Evolutionary conservation across 2,888 invertebrate species (phyloP).

Genomic region (Pasiphila rectangulata): DNA sequence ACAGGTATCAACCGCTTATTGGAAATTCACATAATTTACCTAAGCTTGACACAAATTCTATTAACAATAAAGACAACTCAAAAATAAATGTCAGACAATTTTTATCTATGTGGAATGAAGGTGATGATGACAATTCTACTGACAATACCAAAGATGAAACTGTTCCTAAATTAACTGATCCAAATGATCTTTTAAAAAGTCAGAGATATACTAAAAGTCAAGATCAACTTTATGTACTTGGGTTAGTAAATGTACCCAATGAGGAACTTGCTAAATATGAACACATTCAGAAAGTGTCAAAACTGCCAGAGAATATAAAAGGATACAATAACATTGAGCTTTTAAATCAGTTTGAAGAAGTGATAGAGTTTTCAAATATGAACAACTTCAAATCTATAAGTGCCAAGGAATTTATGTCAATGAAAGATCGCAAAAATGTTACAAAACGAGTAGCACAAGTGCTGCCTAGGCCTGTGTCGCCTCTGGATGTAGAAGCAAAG

Average conservation of each 20-base stretch:
- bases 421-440: constrained; percentile 34
- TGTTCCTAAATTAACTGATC: constrained; percentile 40
- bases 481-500: constrained; percentile 77
- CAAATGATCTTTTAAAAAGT: constrained; percentile 40
- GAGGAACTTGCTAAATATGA: constrained; percentile 76
- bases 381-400: constrained; percentile 44
- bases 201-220: constrained; percentile 50
- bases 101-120: constrained; percentile 78
- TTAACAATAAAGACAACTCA: constrained; percentile 52
- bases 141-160: constrained; percentile 46
- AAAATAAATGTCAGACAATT: constrained; percentile 72
- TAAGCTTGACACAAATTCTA: constrained; percentile 42
- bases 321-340: constrained; percentile 73
- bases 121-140: constrained; percentile 65
- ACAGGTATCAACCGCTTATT: constrained; percentile 49
- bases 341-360: constrained; percentile 73
- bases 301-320: constrained; percentile 76
- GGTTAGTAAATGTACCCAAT: constrained; percentile 69
- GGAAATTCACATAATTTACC: constrained; percentile 42
- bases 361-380: constrained; percentile 63
- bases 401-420: constrained; percentile 40
- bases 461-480: constrained; percentile 63
- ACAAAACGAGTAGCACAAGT: constrained; percentile 39
- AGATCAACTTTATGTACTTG: constrained; percentile 74
- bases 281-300: constrained; percentile 76